Percentiles rank a stretch among this genome's conserved stretches.
Evolutionary conservation across 2,797 vertebrate species (phyloP).

Genomic region (Pangasius djambal): DNA sequence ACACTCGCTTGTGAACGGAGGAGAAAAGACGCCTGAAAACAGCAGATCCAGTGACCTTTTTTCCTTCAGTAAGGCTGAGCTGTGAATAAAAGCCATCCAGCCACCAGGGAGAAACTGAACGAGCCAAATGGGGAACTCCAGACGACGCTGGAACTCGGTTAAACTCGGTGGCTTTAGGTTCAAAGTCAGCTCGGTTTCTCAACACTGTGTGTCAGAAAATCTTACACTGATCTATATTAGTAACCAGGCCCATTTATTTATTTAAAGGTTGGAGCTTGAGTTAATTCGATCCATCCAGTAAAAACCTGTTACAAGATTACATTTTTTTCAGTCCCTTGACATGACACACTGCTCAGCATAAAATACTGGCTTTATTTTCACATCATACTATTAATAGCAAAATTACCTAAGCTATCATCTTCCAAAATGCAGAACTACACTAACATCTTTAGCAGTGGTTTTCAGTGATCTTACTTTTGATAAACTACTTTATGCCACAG

Average conservation of each 20-base stretch:
- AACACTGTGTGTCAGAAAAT: background rate
- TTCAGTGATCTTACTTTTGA: background rate
- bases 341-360: background rate
- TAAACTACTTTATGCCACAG: background rate
- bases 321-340: background rate
- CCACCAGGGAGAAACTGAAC: slow-evolving; percentile 39
- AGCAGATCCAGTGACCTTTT: slow-evolving; percentile 38
- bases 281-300: background rate
- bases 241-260: background rate
- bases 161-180: slow-evolving; percentile 8
- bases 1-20: slow-evolving; percentile 27
- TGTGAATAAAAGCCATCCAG: slow-evolving; percentile 38
- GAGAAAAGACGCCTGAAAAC: slow-evolving; percentile 40
- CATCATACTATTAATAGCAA: background rate
- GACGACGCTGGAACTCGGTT: background rate
- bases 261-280: background rate
- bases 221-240: background rate
- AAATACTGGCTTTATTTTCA: background rate
- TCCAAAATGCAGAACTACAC: background rate
- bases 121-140: slow-evolving; percentile 16
- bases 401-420: background rate
- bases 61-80: slow-evolving; percentile 9
- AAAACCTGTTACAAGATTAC: background rate
- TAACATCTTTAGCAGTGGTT: background rate
- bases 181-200: background rate